Evolutionary conservation across 2,113 vertebrate species (phyloP), one percentile per base, ranked within the genome.

Genomic region (Myiozetetes cayanensis): DNA sequence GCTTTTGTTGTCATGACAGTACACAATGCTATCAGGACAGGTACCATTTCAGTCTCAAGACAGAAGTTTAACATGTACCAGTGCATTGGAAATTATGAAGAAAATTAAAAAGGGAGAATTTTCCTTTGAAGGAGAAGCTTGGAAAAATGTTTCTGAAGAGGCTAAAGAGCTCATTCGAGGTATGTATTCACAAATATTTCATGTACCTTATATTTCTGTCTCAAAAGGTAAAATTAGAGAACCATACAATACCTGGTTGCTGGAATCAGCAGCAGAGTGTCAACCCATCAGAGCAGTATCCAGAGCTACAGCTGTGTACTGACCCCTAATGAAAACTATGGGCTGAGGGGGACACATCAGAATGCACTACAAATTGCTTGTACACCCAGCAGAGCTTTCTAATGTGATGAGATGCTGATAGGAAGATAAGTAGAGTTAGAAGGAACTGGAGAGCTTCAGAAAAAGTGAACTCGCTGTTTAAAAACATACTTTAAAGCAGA

Each of bases 41-140:
- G 99, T 99, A 68, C 99, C 99, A 14, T 99, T 99, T 97, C 99
- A 99, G 67, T 99, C 99, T 96, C 98, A 99, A 93, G 99, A 98
- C 96, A 99, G 98, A 97, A 99, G 98, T 94, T 96, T 99, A 93
- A 98, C 98, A 0, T 99, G 98, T 95, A 99, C 99, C 89, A 99
- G 98, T 65, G 99, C 99, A 8, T 98, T 99, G 95, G 99, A 99
- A 93, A 99, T 99, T 52, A 99, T 99, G 99, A 99, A 98, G 97
- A 99, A 99, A 97, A 99, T 99, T 87, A 99, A 99, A 96, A 98
- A 99, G 31, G 99, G 99, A 37, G 99, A 99, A 82, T 99, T 99
- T 94, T 99, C 99, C n/a, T 99, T 99, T 72, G 98, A 99, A 96
- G 98, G 99, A 75, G 99, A 99, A 92, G 99, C 99, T 93, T 99